These are phyloP conservation scores for Eupithecia subumbrata DNA, from an alignment of 2,888 invertebrate species.

Conservation along the genomic window DNA sequence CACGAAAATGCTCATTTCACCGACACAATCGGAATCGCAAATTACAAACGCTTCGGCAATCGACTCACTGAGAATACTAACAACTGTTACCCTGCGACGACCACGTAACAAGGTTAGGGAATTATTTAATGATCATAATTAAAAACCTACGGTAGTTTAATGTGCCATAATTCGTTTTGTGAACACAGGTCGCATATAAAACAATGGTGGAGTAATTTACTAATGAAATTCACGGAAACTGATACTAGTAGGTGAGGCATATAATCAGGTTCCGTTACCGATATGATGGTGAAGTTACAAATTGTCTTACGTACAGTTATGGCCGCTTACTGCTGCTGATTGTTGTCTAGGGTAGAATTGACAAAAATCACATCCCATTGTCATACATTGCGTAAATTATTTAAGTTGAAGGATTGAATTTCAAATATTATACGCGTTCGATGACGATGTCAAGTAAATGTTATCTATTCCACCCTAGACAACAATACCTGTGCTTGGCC, in stretches of 20 bases:
- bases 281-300: background rate
- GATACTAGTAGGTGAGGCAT: constrained; percentile 1
- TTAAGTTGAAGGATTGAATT: no score
- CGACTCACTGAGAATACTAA: constrained; percentile 50
- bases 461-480: no score
- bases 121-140: constrained; percentile 51
- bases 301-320: background rate
- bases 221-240: constrained; percentile 27
- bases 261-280: background rate
- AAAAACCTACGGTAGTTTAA: constrained; percentile 49
- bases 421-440: no score
- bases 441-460: no score
- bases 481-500: no score
- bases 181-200: constrained; percentile 17
- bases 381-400: no score
- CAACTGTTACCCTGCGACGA: constrained; percentile 53
- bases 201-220: constrained; percentile 29
- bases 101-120: constrained; percentile 50
- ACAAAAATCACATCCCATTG: no score
- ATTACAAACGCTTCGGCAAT: constrained; percentile 54
- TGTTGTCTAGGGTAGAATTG: no score
- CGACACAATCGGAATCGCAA: constrained; percentile 51
- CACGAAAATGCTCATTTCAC: constrained; percentile 80
- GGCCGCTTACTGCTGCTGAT: background rate
- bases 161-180: constrained; percentile 20